These are phyloP conservation scores for Rhynchophorus ferrugineus DNA, from an alignment of 1,140 invertebrate genomes.

Conservation along the genomic window DNA sequence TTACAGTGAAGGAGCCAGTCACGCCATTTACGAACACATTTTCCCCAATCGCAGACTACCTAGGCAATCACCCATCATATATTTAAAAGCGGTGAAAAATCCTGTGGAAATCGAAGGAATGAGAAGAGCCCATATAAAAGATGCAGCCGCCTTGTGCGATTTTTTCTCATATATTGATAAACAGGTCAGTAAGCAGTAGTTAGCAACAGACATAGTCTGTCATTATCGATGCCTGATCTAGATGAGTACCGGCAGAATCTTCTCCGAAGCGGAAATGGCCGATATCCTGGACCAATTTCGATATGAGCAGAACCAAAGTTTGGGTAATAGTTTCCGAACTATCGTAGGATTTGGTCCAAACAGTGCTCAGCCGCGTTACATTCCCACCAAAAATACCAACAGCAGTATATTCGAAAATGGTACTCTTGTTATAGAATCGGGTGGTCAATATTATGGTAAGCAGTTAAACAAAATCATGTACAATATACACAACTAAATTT, in stretches of 20 bases:
- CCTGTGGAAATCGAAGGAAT: constrained; percentile 78
- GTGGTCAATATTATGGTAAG: constrained; percentile 61
- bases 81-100: constrained; percentile 82
- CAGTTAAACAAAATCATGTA: not conserved
- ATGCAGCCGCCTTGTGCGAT: constrained; percentile 86
- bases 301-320: constrained; percentile 58
- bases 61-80: constrained; percentile 66
- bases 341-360: constrained; percentile 85
- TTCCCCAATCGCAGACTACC: constrained; percentile 49
- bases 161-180: constrained; percentile 81
- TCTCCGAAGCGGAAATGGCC: constrained; percentile 64
- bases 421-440: constrained; percentile 62
- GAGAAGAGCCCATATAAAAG: constrained; percentile 72
- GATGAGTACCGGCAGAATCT: constrained; percentile 35
- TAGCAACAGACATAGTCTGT: no score
- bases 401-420: constrained; percentile 59
- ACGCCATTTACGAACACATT: constrained; percentile 63
- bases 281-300: constrained; percentile 57
- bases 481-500: not conserved
- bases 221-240: constrained; percentile 11
- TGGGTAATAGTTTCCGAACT: constrained; percentile 74
- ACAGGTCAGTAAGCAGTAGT: no score
- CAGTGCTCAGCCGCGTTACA: constrained; percentile 87
- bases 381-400: constrained; percentile 66
- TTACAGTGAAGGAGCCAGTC: constrained; percentile 66